A percentile compares a stretch with the other conserved stretches of the same genome.
phyloP scores from a whole-genome alignment of 2,888 invertebrate genomes.

The Hipparchia sbordonii region DNA sequence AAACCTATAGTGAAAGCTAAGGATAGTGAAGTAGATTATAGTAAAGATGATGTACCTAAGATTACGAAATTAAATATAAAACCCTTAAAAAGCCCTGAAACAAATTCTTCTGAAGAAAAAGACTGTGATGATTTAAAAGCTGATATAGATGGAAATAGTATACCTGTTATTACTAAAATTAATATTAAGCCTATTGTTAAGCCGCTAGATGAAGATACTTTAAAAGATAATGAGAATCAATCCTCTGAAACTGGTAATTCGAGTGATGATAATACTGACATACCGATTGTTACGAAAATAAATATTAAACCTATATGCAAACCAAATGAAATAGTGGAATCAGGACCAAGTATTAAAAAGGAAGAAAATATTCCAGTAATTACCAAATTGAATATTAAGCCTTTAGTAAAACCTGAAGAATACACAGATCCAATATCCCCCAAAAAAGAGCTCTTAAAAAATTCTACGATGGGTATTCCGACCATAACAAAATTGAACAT shows the following conservation, averaged over 20 bases:
- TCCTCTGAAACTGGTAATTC: slow-evolving; percentile 76
- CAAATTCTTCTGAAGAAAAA: slow-evolving; percentile 68
- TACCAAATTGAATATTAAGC: slow-evolving; percentile 75
- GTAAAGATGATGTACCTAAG: slow-evolving; percentile 77
- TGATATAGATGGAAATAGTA: slow-evolving; percentile 67
- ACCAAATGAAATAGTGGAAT: slow-evolving; percentile 60
- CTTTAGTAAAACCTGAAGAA: slow-evolving; percentile 68
- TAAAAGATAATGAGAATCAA: slow-evolving; percentile 73
- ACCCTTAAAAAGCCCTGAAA: slow-evolving; percentile 77
- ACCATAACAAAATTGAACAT: slow-evolving; percentile 75
- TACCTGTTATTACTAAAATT: slow-evolving; percentile 78
- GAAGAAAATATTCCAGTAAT: slow-evolving; percentile 67
- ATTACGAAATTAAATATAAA: slow-evolving; percentile 80
- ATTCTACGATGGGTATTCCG: slow-evolving; percentile 56
- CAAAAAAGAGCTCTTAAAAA: slow-evolving; percentile 63
- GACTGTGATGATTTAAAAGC: slow-evolving; percentile 74
- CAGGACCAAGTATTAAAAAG: slow-evolving; percentile 50
- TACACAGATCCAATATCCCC: slow-evolving; percentile 62
- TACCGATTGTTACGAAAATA: slow-evolving; percentile 79
- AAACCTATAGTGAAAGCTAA: slow-evolving; percentile 79
- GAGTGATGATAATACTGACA: slow-evolving; percentile 75
- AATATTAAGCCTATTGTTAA: slow-evolving; percentile 83
- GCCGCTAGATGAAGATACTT: slow-evolving; percentile 65
- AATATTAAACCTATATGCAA: slow-evolving; percentile 83
- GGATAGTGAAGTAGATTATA: slow-evolving; percentile 74